Evolutionary conservation across 2,888 invertebrate genomes (phyloP), one percentile per base, ranked within the genome.

Genomic region (Spisula solida): DNA sequence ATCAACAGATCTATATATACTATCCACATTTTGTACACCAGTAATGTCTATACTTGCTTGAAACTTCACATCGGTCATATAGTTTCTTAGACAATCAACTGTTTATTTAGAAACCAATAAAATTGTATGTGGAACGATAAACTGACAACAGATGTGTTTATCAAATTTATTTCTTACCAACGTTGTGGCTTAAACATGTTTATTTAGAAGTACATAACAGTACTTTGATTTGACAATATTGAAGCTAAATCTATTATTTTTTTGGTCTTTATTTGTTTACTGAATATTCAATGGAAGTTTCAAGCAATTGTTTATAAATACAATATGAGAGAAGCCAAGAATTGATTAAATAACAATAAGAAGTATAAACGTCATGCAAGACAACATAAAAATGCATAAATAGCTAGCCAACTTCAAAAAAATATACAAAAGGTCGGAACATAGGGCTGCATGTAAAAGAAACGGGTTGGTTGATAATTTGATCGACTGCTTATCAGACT

Each of bases 401-500:
- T 86, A 92, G 90, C 92, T 90, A 92, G 92, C 90, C 90, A 89
- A 85, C 85, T 85, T 85, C 85, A 85, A 85, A 85, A 85, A 83
- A 41, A 41, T 41, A 48, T 34, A 55, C 55, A 85, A 83, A 75
- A 79, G 79, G 47, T 85, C 31, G 18, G 47, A 56, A 41, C 85
- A 85, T 79, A 85, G 55, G 79, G 79, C 85, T 79, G 85, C 56
- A 55, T 51, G 25, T n/a, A 56, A 56, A 56, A 56, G 0, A 20
- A 20, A 56, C 56, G n/a, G n/a, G 20, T 20, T 56, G 56, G 56
- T 20, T 18, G 56, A 20, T n/a, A 56, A 6, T 20, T 6, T 56
- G 5, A 56, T 16, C n/a, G 14, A n/a, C n/a, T n/a, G n/a, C n/a
- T n/a, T n/a, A n/a, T n/a, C n/a, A n/a, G n/a, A n/a, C n/a, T n/a